Base-by-base conservation (phyloP, 2,888 invertebrate genomes). In the Lepetodrilus schrolli region DNA sequence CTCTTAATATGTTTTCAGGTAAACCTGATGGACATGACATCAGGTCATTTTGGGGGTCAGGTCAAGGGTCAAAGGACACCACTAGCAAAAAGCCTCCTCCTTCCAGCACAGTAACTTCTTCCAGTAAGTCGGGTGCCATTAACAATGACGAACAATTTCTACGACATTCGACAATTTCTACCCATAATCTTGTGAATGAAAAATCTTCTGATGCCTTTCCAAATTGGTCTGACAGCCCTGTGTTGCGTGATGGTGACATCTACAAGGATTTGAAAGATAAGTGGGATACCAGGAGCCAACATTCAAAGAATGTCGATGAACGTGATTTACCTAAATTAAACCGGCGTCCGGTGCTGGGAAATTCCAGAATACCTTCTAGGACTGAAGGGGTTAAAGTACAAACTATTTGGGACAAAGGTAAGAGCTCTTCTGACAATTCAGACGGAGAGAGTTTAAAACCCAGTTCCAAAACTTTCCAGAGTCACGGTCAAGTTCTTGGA, bases 401-500 rank as follows among this genome's bases (percentile, higher is more conserved):
- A 43, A 58, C 58, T 21, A 58, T 58, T 30, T 58, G 58, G 58
- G 58, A 58, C 34, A 8, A 34, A n/a, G 30, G 17, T 17, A 58
- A 26, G 34, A 23, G 26, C 10, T 17, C 26, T 30, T 58, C 58
- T 21, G 21, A 30, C 10, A 58, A 58, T 30, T 34, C 58, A 13
- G 58, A 30, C 10, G 58, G 17, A n/a, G n/a, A n/a, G n/a, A n/a
- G n/a, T n/a, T n/a, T n/a, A n/a, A n/a, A n/a, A n/a, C n/a, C n/a
- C n/a, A n/a, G n/a, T n/a, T n/a, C n/a, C n/a, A n/a, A n/a, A n/a
- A n/a, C n/a, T n/a, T n/a, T n/a, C n/a, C n/a, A n/a, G n/a, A n/a
- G 74, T 68, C 37, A 58, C 17, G 73, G 75, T 47, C 49, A 70
- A 26, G 66, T 21, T 17, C 47, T 75, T 17, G 75, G 75, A 13